Evolutionary conservation across 2,888 invertebrate genomes (phyloP).

Genomic region (Xestia ashworthii): DNA sequence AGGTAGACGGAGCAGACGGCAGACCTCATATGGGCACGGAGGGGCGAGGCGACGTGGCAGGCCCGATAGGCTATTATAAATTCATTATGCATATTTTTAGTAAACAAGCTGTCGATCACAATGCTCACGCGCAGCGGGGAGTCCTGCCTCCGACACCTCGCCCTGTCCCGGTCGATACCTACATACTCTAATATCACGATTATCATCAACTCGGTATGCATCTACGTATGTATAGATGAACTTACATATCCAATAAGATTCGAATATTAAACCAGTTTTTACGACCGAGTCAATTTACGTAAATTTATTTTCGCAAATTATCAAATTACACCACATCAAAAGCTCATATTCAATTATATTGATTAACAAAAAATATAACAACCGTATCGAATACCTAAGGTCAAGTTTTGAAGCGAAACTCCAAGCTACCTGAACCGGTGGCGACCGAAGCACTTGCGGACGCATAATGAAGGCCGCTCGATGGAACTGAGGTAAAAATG

Average conservation of each 20-base stretch:
- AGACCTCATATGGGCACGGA: slow-evolving; percentile 70
- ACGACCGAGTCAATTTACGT: slow-evolving; percentile 76
- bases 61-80: slow-evolving; percentile 87
- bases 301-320: slow-evolving; percentile 85
- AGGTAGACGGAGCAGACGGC: slow-evolving; percentile 69
- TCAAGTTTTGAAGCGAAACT: slow-evolving; percentile 85
- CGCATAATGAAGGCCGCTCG: slow-evolving; percentile 88
- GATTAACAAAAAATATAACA: slow-evolving; percentile 85
- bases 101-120: slow-evolving; percentile 91
- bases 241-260: slow-evolving; percentile 65
- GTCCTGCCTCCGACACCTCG: slow-evolving; percentile 85
- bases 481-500: slow-evolving; percentile 85
- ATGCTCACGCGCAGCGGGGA: slow-evolving; percentile 86
- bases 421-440: slow-evolving; percentile 88
- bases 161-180: slow-evolving; percentile 76
- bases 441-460: slow-evolving; percentile 83
- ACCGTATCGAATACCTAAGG: slow-evolving; percentile 89
- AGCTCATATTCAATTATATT: slow-evolving; percentile 83
- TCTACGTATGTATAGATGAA: slow-evolving; percentile 58
- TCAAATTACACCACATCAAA: slow-evolving; percentile 87
- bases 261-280: slow-evolving; percentile 81
- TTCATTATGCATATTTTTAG: slow-evolving; percentile 91
- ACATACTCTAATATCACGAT: slow-evolving; percentile 80
- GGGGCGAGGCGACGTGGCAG: slow-evolving; percentile 79
- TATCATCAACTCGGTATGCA: slow-evolving; percentile 75